phyloP scores from a whole-genome alignment of 1,140 invertebrate species.

The Drosophila baimaii region DNA sequence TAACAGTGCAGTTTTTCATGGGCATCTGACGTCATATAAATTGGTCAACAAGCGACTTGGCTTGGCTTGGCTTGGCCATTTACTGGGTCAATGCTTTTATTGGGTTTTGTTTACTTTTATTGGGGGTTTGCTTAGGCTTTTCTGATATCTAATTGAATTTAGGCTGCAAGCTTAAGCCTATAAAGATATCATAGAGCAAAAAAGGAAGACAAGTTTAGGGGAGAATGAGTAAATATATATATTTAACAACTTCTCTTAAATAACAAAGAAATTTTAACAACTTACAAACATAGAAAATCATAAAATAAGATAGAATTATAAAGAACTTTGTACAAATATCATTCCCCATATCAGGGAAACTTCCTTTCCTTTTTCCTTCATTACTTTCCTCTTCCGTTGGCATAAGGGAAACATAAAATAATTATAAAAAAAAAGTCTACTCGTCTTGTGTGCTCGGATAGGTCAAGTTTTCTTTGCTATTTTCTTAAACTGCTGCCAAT shows the following conservation, averaged over 20 bases:
- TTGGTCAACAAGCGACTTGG: slow-evolving; percentile 53
- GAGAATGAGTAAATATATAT: background rate
- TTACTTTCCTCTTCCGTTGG: slow-evolving; percentile 1
- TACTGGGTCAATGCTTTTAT: slow-evolving; percentile 73
- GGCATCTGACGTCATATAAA: slow-evolving; percentile 66
- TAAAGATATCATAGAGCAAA: background rate
- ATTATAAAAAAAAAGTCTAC: background rate
- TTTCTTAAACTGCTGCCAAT: slow-evolving; percentile 44
- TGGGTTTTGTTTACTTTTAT: slow-evolving; percentile 56
- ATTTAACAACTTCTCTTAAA: background rate
- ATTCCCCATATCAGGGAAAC: background rate
- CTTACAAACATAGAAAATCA: background rate
- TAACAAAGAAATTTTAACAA: background rate
- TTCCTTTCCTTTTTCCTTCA: background rate
- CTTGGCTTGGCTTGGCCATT: slow-evolving; percentile 34
- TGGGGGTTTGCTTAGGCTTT: slow-evolving; percentile 14
- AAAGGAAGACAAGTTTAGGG: background rate
- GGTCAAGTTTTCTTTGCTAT: slow-evolving; percentile 23
- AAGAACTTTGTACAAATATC: background rate
- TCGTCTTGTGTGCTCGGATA: slow-evolving; percentile 6
- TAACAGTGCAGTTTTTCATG: slow-evolving; percentile 65
- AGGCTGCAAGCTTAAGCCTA: background rate
- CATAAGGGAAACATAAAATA: slow-evolving; percentile 11
- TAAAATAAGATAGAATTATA: background rate
- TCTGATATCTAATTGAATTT: slow-evolving; percentile 67